Evolutionary conservation across 2,113 vertebrate species (phyloP), one percentile per base, ranked within the genome.

Genomic region (Ameiurus melas): DNA sequence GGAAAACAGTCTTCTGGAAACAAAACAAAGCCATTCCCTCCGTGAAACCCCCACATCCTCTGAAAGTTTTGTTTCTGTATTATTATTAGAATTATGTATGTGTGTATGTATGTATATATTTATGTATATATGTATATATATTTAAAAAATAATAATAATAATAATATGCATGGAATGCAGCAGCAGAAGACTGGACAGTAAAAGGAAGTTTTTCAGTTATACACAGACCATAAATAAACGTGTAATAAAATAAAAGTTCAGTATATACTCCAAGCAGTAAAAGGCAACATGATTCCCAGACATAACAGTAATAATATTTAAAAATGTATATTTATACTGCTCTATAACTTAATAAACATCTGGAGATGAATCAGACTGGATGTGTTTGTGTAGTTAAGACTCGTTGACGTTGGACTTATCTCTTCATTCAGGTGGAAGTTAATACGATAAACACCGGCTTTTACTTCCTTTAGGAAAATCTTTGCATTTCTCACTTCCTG

Each of bases 401-500:
- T 3, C 47, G 0, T 20, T 2, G 47, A 12, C 2, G 27, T 51
- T 7, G 8, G 51, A 33, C 60, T 87, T 62, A 87, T 83, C 53
- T 51, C 36, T 47, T 47, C 47, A 3, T 87, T 53, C 53, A 83
- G 86, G 86, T 83, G 80, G 86, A 87, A 47, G 19, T 51, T 68
- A 19, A 16, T 33, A 1, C 1, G 4, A 64, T 66, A 62, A 19
- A 1, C 79, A 30, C 58, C 27, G 4, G n/a, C 60, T 66, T 64
- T 83, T 47, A 39, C 84, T 86, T 73, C 81, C 85, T 84, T 27
- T 30, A 51, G 73, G 84, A 87, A 87, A 60, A 17, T 17, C 39
- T 51, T 75, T 58, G 43, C 33, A 33, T 53, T 58, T 68, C 10
- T 20, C 25, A 25, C 33, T 80, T 68, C 85, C 85, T 86, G 57